Evolutionary conservation across 1,140 invertebrate genomes (phyloP).

Genomic region (Lineus longissimus): DNA sequence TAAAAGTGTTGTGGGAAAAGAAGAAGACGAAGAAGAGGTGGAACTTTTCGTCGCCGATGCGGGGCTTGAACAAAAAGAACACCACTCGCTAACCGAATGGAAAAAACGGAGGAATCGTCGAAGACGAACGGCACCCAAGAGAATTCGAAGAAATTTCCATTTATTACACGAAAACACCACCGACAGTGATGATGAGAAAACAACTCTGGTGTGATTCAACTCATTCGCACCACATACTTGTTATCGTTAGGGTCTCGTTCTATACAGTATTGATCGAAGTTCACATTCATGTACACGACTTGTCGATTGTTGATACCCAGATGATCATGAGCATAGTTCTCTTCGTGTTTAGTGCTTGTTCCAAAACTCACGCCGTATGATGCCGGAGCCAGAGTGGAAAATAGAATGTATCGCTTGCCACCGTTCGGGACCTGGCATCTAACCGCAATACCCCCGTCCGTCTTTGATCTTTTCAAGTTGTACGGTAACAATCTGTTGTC

Average conservation of each 20-base stretch:
- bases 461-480: background rate
- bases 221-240: too few relatives aligned
- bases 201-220: too few relatives aligned
- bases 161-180: too few relatives aligned
- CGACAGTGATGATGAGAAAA: too few relatives aligned
- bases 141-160: too few relatives aligned
- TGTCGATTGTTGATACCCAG: background rate
- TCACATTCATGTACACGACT: background rate
- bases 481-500: background rate
- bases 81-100: too few relatives aligned
- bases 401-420: background rate
- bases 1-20: too few relatives aligned
- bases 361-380: background rate
- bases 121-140: too few relatives aligned
- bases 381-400: background rate
- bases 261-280: background rate
- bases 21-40: too few relatives aligned
- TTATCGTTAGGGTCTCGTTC: background rate
- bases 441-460: background rate
- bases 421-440: background rate
- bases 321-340: background rate
- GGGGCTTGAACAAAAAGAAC: too few relatives aligned
- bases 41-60: too few relatives aligned
- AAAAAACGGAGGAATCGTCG: too few relatives aligned
- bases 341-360: background rate